phyloP scores from a whole-genome alignment of 2,797 vertebrate species.

The Remorina albescens region DNA sequence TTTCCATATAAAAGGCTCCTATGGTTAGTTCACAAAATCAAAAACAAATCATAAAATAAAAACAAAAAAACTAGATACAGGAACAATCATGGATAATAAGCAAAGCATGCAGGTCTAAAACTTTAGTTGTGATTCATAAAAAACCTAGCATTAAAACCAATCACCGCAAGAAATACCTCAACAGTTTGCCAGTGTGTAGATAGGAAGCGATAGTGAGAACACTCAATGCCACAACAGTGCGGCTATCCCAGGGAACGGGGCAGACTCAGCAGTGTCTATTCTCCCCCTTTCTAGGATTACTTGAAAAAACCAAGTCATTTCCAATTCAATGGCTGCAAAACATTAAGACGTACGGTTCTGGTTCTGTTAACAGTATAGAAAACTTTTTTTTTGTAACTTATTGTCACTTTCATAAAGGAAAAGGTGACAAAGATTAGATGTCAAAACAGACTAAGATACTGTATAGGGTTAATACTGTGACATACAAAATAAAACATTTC shows the following conservation, averaged over 20 bases:
- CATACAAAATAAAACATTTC: constrained; percentile 86
- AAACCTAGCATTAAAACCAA: constrained; percentile 99
- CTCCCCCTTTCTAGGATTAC: constrained; percentile 99
- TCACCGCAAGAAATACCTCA: constrained; percentile 99
- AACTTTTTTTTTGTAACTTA: constrained; percentile 82
- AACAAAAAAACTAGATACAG: constrained; percentile 79
- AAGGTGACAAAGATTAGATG: constrained; percentile 91
- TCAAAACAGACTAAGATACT: constrained; percentile 87
- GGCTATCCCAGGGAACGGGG: constrained; percentile 99
- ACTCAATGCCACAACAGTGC: constrained; percentile 99
- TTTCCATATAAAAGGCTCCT: constrained; percentile 90
- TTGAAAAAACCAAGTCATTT: constrained; percentile 99
- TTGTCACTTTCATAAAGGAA: constrained; percentile 92
- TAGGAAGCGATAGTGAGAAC: constrained; percentile 99
- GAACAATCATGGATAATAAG: constrained; percentile 91
- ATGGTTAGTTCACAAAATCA: constrained; percentile 95
- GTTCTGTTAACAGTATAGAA: constrained; percentile 90
- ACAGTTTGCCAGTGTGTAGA: constrained; percentile 99
- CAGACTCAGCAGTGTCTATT: constrained; percentile 99
- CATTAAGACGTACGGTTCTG: constrained; percentile 96
- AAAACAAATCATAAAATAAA: constrained; percentile 74
- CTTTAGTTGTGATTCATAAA: constrained; percentile 83
- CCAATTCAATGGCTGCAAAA: constrained; percentile 99
- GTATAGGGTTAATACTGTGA: constrained; percentile 85
- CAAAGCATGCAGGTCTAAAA: constrained; percentile 99